Percentiles rank a stretch among this genome's conserved stretches.
phyloP scores from a whole-genome alignment of 2,113 vertebrate genomes.

The Menidia beryllina region DNA sequence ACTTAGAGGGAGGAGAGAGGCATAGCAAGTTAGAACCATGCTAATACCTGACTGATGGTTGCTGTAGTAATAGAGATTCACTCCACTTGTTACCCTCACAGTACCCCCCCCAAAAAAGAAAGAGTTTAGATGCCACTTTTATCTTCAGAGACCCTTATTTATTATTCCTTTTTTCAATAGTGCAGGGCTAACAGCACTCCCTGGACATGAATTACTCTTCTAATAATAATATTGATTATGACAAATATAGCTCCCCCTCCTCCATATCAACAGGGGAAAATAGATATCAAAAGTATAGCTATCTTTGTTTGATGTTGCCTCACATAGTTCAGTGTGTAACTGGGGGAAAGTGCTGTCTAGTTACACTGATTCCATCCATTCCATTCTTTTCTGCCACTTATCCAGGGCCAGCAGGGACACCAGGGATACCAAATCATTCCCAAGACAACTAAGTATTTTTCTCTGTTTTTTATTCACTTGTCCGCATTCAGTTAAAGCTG shows the following conservation, averaged over 20 bases:
- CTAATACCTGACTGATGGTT: constrained; percentile 28
- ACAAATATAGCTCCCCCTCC: neutral
- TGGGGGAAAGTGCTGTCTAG: neutral
- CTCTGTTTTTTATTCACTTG: too few relatives aligned
- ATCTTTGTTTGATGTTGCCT: neutral
- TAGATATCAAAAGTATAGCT: neutral
- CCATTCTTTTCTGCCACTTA: too few relatives aligned
- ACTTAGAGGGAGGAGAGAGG: constrained; percentile 18
- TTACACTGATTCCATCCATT: too few relatives aligned
- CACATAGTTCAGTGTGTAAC: neutral
- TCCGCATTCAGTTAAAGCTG: too few relatives aligned
- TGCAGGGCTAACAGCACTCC: neutral
- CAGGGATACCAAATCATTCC: too few relatives aligned
- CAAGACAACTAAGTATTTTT: too few relatives aligned
- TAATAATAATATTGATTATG: neutral
- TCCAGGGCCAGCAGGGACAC: too few relatives aligned
- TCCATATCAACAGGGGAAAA: too few relatives aligned
- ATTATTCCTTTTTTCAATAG: neutral
- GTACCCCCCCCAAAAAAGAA: neutral
- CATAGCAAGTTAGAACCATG: constrained; percentile 21
- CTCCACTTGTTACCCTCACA: constrained; percentile 11
- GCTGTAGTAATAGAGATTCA: constrained; percentile 31
- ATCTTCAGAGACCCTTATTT: constrained; percentile 10
- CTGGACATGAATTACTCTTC: neutral
- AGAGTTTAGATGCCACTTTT: constrained; percentile 21